Conservation (phyloP, 1,140 invertebrate species). For the Papilio dardanus region DNA sequence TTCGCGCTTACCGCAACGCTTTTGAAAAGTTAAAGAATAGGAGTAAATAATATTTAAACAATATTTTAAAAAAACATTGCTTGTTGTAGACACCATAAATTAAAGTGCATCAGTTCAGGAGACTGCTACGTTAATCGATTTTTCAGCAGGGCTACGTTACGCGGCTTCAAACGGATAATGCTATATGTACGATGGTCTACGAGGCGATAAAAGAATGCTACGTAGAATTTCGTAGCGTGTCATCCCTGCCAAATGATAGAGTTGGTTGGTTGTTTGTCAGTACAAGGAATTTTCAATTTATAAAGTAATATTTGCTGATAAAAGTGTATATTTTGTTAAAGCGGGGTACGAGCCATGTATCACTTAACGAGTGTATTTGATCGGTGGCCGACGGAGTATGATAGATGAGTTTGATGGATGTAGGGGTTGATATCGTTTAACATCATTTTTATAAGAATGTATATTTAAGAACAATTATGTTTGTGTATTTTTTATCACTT, state of each 20-base stretch:
- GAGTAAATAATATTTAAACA: no score
- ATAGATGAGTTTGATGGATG: slow-evolving; percentile 2
- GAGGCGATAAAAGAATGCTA: neutral
- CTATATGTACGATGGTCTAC: neutral
- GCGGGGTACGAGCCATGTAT: neutral
- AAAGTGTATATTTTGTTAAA: neutral
- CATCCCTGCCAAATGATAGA: neutral
- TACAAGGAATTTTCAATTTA: neutral
- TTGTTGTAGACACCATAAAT: no score
- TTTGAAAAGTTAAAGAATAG: neutral
- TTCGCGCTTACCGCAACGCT: neutral
- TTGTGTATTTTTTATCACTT: neutral
- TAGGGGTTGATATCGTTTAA: slow-evolving; percentile 5
- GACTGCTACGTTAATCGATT: neutral
- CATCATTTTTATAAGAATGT: neutral
- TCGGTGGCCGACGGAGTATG: neutral
- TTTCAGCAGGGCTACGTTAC: no score
- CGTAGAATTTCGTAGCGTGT: neutral
- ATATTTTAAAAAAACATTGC: no score
- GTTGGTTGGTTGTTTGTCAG: no score
- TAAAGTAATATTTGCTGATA: neutral
- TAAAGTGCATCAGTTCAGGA: neutral
- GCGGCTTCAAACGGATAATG: neutral
- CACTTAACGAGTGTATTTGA: slow-evolving; percentile 10
- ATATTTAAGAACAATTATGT: neutral